Evolutionary conservation across 2,797 vertebrate genomes (phyloP).

Genomic region (Triplophysa bombifrons): DNA sequence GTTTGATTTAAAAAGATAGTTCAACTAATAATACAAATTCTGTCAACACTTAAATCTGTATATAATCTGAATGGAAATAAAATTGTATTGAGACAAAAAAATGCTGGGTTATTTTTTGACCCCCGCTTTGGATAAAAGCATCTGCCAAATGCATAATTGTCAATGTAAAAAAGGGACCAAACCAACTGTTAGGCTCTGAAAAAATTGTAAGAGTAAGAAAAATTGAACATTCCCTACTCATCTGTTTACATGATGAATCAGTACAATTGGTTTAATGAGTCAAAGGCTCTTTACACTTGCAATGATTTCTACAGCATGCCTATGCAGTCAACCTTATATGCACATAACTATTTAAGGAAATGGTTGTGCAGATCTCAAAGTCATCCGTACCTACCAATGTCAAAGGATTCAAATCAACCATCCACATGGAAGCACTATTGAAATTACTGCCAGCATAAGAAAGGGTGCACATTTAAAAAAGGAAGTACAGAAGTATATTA

Average conservation of each 20-base stretch:
- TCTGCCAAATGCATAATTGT: no score
- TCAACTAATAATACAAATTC: no score
- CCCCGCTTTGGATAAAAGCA: no score
- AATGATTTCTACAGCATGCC: background rate
- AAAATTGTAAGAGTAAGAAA: no score
- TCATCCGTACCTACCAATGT: constrained; percentile 32
- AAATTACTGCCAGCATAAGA: constrained; percentile 24
- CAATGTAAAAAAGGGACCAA: no score
- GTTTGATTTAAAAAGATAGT: constrained; percentile 13
- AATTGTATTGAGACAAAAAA: no score
- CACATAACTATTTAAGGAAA: constrained; percentile 39
- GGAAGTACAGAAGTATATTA: background rate
- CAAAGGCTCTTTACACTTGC: constrained; percentile 20
- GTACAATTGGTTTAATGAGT: background rate
- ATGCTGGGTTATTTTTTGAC: no score
- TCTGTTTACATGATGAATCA: background rate
- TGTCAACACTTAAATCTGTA: no score
- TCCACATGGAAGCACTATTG: constrained; percentile 15
- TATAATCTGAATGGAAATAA: no score
- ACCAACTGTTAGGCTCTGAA: no score
- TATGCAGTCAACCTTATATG: constrained; percentile 21
- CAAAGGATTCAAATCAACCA: constrained; percentile 46
- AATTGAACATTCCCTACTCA: background rate
- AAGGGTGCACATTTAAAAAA: constrained; percentile 8
- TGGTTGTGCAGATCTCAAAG: constrained; percentile 19